These are phyloP conservation scores for Myioborus melanocephalus DNA, from an alignment of 2,797 vertebrate species.

Conservation along the genomic window DNA sequence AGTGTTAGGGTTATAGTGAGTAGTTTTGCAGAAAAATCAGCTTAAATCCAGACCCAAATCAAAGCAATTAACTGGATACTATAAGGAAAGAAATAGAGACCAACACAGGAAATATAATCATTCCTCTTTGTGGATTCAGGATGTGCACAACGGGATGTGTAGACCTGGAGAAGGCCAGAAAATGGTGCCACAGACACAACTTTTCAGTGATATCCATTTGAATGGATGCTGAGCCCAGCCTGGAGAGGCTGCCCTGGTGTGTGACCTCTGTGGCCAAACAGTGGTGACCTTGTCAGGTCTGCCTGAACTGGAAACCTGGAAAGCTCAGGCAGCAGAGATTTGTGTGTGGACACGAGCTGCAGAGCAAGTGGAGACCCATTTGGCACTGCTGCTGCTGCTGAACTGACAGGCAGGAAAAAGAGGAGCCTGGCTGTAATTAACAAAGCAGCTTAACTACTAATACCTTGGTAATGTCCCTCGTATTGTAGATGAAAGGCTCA, in stretches of 20 bases:
- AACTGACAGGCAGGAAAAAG: slow-evolving; percentile 23
- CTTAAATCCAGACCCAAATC: background rate
- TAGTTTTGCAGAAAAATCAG: background rate
- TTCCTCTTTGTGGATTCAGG: background rate
- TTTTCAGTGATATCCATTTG: background rate
- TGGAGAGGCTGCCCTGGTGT: background rate
- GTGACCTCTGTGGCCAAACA: background rate
- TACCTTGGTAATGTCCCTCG: slow-evolving; percentile 49
- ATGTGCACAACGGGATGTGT: background rate
- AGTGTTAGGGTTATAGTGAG: background rate
- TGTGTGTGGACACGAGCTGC: background rate
- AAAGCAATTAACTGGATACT: background rate
- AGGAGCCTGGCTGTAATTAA: slow-evolving; percentile 52
- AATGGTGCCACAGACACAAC: background rate
- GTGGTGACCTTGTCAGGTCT: background rate
- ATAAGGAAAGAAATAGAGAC: background rate
- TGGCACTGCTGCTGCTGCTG: background rate
- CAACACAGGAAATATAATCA: background rate
- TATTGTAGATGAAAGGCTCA: slow-evolving; percentile 54
- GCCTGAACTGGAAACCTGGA: background rate
- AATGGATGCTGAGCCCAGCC: fast-evolving
- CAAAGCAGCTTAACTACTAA: slow-evolving; percentile 61
- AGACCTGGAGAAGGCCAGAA: background rate
- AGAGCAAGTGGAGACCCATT: background rate
- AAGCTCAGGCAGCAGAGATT: background rate